These are phyloP conservation scores for Okapia johnstoni DNA, from an alignment of 2,113 vertebrate genomes.

Conservation along the genomic window DNA sequence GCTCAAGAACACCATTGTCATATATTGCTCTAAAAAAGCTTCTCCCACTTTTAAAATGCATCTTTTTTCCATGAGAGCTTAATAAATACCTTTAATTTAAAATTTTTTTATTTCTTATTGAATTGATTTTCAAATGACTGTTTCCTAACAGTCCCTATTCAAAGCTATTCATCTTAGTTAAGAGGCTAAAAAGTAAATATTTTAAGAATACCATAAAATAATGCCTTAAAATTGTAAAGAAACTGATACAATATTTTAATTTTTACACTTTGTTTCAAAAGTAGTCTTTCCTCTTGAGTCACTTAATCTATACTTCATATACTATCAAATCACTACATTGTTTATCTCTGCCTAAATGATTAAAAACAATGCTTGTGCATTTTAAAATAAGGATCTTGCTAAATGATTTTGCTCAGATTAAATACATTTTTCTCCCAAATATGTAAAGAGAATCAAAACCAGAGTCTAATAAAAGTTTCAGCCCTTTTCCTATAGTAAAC, in stretches of 20 bases:
- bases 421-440: background rate
- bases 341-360: constrained; percentile 12
- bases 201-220: background rate
- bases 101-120: background rate
- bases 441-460: background rate
- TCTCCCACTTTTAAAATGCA: constrained; percentile 1
- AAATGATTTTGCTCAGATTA: background rate
- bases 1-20: background rate
- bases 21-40: constrained; percentile 26
- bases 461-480: background rate
- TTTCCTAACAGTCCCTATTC: background rate
- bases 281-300: background rate
- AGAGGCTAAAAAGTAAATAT: constrained; percentile 38
- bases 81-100: background rate
- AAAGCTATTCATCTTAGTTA: constrained; percentile 17
- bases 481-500: background rate
- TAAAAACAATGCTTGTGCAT: background rate
- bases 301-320: background rate
- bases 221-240: background rate
- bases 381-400: constrained; percentile 1
- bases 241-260: background rate
- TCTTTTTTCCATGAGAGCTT: background rate
- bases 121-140: constrained; percentile 37
- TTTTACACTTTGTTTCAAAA: constrained; percentile 18
- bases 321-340: background rate